Base-by-base conservation (phyloP, 2,113 vertebrate species). In the Saguinus imperator region DNA sequence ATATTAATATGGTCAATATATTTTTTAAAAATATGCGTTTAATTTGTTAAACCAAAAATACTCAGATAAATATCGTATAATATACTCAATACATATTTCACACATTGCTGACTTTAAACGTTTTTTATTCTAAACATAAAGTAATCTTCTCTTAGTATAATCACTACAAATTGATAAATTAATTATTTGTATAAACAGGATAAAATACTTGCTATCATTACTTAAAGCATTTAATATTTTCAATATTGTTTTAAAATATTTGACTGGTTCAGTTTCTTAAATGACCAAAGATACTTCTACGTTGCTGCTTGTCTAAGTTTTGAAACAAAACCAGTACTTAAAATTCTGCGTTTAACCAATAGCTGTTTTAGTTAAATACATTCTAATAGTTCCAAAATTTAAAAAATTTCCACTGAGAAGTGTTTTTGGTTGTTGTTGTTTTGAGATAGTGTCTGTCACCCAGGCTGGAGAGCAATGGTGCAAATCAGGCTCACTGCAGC, bases 41-140 rank as follows among this genome's bases (percentile, higher is more conserved):
- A 93, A 89, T 83, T 81, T 66, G 12, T 81, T 94, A 97, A 94
- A 87, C 4, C 75, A 81, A 6, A 93, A 93, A 93, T 45, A 93
- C 50, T 94, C 55, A 45, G 55, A 12, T 92, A 90, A 94, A 77
- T 27, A 45, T 81, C 70, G 88, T 3, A 86, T 14, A 91, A 72
- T 55, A 92, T 57, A 82, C 40, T 86, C 29, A 25, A 72, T 70
- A 68, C n/a, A 80, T 70, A 40, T 66, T 90, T 87, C 37, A 82
- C 27, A 92, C 72, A 89, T 40, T 87, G 18, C 16, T 92, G 8
- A 87, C 57, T 82, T 70, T 94, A 50, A 80, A 55, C n/a, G 18
- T 32, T 68, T 89, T 85, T 21, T 72, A 70, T 50, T 77, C 43
- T 91, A 76, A 90, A n/a, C 83, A 40, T 72, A 89, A 95, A 85